Evolutionary conservation across 64 coral and sea anemone species (phyloP).

Genomic region (Astreopora myriophthalma): DNA sequence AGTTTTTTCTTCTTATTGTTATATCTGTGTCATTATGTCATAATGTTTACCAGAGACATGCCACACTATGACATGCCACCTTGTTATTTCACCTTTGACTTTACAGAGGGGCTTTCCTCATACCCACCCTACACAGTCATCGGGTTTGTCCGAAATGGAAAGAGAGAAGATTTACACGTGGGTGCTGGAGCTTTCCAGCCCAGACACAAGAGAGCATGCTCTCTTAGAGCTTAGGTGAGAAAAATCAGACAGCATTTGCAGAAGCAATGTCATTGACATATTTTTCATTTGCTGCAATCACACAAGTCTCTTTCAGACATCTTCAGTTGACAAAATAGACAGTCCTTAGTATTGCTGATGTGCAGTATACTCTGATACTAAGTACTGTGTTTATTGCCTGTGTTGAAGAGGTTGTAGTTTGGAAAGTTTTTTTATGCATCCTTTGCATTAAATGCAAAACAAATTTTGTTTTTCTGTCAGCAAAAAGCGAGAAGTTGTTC

Average conservation of each 20-base stretch:
- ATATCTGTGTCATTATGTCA: no score
- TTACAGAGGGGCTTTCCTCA: conserved; percentile 89
- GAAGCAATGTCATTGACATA: not conserved
- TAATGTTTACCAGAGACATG: no score
- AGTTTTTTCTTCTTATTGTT: no score
- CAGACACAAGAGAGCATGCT: conserved; percentile 98
- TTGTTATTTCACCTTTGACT: no score
- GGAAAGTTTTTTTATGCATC: not conserved
- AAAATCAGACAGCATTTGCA: not conserved
- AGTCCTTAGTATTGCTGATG: no score
- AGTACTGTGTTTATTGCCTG: no score
- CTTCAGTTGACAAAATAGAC: no score
- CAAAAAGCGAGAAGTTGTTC: conserved; percentile 99
- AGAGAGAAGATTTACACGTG: conserved; percentile 97
- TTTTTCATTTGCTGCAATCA: not conserved
- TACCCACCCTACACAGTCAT: conserved; percentile 68
- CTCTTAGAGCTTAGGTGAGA: conserved; percentile 95
- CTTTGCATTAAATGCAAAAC: no score
- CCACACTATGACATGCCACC: no score
- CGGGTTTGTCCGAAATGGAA: conserved; percentile 91
- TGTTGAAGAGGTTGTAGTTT: not conserved
- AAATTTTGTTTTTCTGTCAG: not conserved
- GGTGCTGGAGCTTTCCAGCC: conserved; percentile 93
- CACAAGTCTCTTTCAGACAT: no score
- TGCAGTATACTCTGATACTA: no score